Evolutionary conservation across 2,797 vertebrate genomes (phyloP).

Genomic region (Cephalopachus bancanus): DNA sequence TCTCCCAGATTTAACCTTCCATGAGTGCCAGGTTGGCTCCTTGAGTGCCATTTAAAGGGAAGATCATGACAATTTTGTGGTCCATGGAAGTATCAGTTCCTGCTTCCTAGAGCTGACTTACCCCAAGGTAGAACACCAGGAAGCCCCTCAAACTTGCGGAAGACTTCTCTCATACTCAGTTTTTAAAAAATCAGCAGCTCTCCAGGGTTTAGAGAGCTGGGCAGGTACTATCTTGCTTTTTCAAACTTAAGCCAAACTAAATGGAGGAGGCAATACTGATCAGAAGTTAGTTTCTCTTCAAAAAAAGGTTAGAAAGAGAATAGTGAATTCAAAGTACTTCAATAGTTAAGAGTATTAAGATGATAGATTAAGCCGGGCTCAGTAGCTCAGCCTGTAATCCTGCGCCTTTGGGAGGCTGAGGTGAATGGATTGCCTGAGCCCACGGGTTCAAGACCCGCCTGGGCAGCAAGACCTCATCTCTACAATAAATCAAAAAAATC

Average conservation of each 20-base stretch:
- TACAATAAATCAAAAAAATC: too few relatives aligned
- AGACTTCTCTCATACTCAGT: not conserved
- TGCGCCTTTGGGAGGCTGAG: too few relatives aligned
- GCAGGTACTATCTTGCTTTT: not conserved
- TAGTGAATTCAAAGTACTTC: slow-evolving; percentile 6
- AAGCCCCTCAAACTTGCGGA: not conserved
- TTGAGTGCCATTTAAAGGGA: slow-evolving; percentile 34
- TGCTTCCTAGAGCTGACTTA: slow-evolving; percentile 13
- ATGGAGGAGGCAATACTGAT: not conserved
- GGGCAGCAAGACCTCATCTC: too few relatives aligned
- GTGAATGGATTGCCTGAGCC: too few relatives aligned
- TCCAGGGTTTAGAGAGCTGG: not conserved
- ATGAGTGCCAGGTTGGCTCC: not conserved
- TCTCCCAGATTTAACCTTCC: not conserved
- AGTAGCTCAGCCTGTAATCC: too few relatives aligned
- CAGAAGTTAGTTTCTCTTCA: slow-evolving; percentile 25
- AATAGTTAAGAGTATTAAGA: slow-evolving; percentile 38
- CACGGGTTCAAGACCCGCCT: too few relatives aligned
- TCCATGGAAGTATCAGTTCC: not conserved
- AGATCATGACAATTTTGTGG: not conserved
- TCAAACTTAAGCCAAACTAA: slow-evolving; percentile 7
- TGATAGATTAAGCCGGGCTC: not conserved
- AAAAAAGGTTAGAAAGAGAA: not conserved
- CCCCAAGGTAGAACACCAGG: not conserved
- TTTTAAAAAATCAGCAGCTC: not conserved